Percentiles rank a stretch among this genome's conserved stretches.
Evolutionary conservation across 1,140 invertebrate species (phyloP).

Genomic region (Drosophila serrata): DNA sequence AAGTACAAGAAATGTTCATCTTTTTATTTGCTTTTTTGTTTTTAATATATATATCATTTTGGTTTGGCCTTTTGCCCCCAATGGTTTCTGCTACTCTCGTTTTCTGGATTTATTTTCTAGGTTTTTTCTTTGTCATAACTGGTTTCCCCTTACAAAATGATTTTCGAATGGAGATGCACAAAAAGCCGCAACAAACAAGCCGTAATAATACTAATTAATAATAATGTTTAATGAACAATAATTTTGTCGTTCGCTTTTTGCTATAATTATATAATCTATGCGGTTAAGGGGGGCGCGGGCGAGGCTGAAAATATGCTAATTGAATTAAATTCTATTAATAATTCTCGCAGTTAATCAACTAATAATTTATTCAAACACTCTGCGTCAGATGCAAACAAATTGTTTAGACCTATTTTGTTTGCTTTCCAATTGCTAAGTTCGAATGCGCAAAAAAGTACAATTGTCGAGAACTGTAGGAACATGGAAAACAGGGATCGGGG

Average conservation of each 20-base stretch:
- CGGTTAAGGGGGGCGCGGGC: constrained; percentile 35
- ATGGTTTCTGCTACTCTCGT: constrained; percentile 42
- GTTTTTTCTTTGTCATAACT: constrained; percentile 49
- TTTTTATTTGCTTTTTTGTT: background rate
- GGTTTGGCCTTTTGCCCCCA: constrained; percentile 31
- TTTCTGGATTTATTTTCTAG: constrained; percentile 59
- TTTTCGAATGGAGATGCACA: constrained; percentile 70
- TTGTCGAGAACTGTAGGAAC: constrained; percentile 17
- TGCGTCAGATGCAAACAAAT: constrained; percentile 28
- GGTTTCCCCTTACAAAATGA: constrained; percentile 47
- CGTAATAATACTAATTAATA: constrained; percentile 65
- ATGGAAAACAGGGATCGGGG: constrained; percentile 19
- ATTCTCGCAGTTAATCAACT: constrained; percentile 59
- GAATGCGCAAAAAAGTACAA: constrained; percentile 22
- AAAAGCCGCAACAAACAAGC: constrained; percentile 85
- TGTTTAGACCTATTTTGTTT: constrained; percentile 27
- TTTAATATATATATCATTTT: constrained; percentile 10
- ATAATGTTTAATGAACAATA: constrained; percentile 60
- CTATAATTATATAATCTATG: constrained; percentile 52
- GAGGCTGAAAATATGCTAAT: constrained; percentile 71
- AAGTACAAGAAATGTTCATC: constrained; percentile 60
- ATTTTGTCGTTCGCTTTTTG: constrained; percentile 30
- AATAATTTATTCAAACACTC: constrained; percentile 60
- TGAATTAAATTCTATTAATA: constrained; percentile 77
- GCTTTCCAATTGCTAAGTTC: constrained; percentile 6